Conservation (phyloP, 2,113 vertebrate species). For the Prionailurus bengalensis region DNA sequence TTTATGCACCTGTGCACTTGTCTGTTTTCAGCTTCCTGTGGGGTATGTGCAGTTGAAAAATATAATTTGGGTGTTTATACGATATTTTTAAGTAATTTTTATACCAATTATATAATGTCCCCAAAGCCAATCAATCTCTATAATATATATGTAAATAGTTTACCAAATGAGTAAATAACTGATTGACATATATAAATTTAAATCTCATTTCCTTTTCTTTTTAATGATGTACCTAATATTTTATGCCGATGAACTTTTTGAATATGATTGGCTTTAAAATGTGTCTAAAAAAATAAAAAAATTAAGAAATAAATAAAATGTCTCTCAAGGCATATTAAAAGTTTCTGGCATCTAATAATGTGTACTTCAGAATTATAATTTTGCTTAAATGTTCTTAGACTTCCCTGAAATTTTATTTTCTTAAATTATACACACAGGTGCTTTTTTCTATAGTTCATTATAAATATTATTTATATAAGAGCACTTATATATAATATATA, state of each 20-base stretch:
- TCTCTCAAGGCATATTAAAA: not conserved
- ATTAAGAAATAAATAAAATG: too few relatives aligned
- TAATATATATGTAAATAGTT: not conserved
- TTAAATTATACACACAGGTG: not conserved
- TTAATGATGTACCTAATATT: not conserved
- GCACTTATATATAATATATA: not conserved
- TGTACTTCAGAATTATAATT: slow-evolving; percentile 10
- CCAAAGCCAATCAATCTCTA: not conserved
- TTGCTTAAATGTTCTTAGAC: slow-evolving; percentile 25
- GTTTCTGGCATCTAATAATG: not conserved
- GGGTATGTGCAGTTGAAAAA: not conserved
- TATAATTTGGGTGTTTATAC: not conserved
- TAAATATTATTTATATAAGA: not conserved
- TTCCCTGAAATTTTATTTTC: not conserved
- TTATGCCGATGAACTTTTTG: not conserved
- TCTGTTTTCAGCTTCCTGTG: not conserved
- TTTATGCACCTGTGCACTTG: not conserved
- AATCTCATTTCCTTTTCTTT: not conserved
- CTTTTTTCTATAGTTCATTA: not conserved
- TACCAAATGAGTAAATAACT: not conserved
- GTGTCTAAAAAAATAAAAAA: too few relatives aligned
- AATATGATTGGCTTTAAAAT: not conserved
- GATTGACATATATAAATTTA: not conserved
- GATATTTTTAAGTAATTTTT: not conserved
- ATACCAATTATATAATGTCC: not conserved